Evolutionary conservation across 1,140 invertebrate species (phyloP).

Genomic region (Paramacrobiotus metropolitanus): DNA sequence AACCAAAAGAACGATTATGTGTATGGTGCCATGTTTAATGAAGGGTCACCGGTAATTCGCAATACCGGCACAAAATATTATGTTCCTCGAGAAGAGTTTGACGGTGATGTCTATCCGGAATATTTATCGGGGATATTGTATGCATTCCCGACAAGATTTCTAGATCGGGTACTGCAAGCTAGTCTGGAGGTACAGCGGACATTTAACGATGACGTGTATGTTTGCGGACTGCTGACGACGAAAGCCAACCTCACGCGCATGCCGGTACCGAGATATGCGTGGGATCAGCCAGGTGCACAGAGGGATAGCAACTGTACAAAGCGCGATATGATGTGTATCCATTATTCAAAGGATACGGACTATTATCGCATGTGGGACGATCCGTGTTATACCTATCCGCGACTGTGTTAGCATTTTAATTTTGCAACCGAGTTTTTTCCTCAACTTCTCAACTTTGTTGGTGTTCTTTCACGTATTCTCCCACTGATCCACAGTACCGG

Average conservation of each 20-base stretch:
- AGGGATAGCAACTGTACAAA: neutral
- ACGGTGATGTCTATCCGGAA: neutral
- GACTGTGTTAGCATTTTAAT: neutral
- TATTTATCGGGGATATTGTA: neutral
- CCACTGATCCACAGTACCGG: too few species aligned
- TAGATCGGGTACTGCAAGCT: neutral
- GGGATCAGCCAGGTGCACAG: neutral
- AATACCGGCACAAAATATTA: neutral
- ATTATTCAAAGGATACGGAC: neutral
- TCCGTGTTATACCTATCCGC: neutral
- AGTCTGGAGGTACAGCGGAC: neutral
- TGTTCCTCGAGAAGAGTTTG: neutral
- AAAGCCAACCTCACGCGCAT: neutral
- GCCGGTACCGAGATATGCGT: neutral
- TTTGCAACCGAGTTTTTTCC: too few species aligned
- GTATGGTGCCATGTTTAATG: neutral
- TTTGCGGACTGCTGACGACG: neutral
- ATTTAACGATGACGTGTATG: conserved; percentile 1
- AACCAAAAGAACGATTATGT: neutral
- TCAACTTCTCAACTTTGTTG: too few species aligned
- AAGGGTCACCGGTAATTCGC: neutral
- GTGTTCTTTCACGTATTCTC: too few species aligned
- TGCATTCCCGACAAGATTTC: neutral
- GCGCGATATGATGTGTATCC: neutral
- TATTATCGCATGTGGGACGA: neutral